phyloP scores from a whole-genome alignment of 2,113 vertebrate genomes.

The Emydura subglobosa region DNA sequence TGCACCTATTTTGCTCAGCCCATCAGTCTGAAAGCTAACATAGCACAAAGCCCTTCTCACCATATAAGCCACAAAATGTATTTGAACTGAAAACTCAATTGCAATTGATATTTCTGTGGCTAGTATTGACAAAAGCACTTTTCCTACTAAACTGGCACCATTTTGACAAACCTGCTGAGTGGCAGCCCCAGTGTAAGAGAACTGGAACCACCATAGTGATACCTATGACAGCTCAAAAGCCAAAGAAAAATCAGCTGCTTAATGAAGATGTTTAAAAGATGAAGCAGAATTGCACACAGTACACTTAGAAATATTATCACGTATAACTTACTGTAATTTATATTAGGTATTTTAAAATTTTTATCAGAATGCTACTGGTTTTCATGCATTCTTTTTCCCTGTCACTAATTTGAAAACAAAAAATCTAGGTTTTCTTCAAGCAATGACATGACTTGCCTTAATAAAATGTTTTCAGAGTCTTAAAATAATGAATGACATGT shows the following conservation, averaged over 20 bases:
- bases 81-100: not conserved
- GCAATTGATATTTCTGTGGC: not conserved
- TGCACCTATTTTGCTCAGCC: not conserved
- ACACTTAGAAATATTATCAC: not conserved
- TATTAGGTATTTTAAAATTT: not conserved
- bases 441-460: not conserved
- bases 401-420: not conserved
- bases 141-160: not conserved
- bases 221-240: not conserved
- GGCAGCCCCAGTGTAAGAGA: not conserved
- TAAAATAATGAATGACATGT: not conserved
- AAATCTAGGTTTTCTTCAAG: not conserved
- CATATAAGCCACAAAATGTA: not conserved
- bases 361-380: not conserved
- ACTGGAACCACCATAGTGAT: fast-evolving
- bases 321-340: not conserved
- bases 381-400: not conserved
- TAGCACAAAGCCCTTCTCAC: not conserved
- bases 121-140: not conserved
- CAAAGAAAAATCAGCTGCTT: not conserved
- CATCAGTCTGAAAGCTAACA: not conserved
- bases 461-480: not conserved
- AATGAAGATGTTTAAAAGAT: not conserved
- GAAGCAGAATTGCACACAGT: not conserved
- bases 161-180: not conserved